Percentiles rank a stretch among this genome's conserved stretches.
These are phyloP conservation scores for Papilio protenor DNA, from an alignment of 2,888 invertebrate species.

Conservation along the genomic window DNA sequence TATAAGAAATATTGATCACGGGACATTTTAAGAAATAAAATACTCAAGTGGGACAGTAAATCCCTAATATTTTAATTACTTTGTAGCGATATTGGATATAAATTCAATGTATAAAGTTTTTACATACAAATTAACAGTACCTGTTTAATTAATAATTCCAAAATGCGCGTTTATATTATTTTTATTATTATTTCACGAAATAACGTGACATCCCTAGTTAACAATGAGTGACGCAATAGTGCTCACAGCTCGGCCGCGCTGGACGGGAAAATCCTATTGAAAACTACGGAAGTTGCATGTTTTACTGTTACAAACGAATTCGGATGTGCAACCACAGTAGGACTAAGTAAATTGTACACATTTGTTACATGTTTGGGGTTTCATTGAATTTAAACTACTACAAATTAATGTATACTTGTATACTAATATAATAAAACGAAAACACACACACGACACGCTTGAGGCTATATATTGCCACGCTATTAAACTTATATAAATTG, in stretches of 20 bases:
- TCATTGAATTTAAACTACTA: neutral
- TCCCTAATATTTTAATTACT: too few relatives aligned
- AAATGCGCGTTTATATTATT: too few relatives aligned
- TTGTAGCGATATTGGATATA: too few relatives aligned
- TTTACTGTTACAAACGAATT: neutral
- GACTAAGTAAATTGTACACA: neutral
- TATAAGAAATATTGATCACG: too few relatives aligned
- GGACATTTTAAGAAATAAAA: too few relatives aligned
- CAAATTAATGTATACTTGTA: neutral
- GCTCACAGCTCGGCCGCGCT: neutral
- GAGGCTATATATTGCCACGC: neutral
- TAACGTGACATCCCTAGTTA: slow-evolving; percentile 9
- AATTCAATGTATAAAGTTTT: too few relatives aligned
- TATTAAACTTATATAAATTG: too few relatives aligned
- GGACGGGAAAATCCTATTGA: slow-evolving; percentile 35
- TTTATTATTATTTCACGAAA: too few relatives aligned
- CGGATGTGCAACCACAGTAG: slow-evolving; percentile 1
- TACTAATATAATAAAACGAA: neutral
- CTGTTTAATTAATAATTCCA: too few relatives aligned
- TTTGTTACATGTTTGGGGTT: neutral
- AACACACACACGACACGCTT: too few relatives aligned
- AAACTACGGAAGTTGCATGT: slow-evolving; percentile 32
- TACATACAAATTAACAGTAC: too few relatives aligned
- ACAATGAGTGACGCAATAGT: slow-evolving; percentile 33
- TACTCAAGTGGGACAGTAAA: too few relatives aligned